phyloP scores from a whole-genome alignment of 2,797 vertebrate genomes.

The Onychomys leucogaster region DNA sequence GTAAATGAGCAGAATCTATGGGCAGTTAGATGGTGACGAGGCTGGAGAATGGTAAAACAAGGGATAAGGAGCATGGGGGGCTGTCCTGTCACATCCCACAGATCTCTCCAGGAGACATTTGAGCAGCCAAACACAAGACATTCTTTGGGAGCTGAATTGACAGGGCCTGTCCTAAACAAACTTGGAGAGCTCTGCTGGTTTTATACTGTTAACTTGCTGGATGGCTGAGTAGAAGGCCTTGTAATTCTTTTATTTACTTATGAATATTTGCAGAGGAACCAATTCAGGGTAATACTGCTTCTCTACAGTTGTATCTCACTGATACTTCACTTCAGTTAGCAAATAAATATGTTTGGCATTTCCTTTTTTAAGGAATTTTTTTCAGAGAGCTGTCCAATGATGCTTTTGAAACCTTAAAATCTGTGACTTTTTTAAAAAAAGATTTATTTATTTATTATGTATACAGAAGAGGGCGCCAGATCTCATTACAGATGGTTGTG shows the following conservation, averaged over 20 bases:
- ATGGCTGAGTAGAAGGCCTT: not conserved
- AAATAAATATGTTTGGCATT: conserved; percentile 33
- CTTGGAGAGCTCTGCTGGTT: conserved; percentile 4
- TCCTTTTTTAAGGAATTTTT: not conserved
- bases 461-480: too few species aligned
- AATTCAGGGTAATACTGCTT: conserved; percentile 54
- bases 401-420: conserved; percentile 52
- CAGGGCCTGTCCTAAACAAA: conserved; percentile 15
- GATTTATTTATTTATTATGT: too few species aligned
- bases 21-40: not conserved
- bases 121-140: not conserved
- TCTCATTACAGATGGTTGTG: too few species aligned
- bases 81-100: not conserved
- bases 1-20: not conserved
- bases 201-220: not conserved
- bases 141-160: not conserved
- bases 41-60: not conserved
- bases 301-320: not conserved
- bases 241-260: conserved; percentile 26
- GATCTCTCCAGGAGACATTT: not conserved
- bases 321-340: conserved; percentile 32
- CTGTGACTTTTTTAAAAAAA: not conserved
- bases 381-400: not conserved
- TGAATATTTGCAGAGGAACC: not conserved
- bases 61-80: not conserved